Base-by-base conservation (phyloP, 2,888 invertebrate genomes). In the Eilema sororculum region DNA sequence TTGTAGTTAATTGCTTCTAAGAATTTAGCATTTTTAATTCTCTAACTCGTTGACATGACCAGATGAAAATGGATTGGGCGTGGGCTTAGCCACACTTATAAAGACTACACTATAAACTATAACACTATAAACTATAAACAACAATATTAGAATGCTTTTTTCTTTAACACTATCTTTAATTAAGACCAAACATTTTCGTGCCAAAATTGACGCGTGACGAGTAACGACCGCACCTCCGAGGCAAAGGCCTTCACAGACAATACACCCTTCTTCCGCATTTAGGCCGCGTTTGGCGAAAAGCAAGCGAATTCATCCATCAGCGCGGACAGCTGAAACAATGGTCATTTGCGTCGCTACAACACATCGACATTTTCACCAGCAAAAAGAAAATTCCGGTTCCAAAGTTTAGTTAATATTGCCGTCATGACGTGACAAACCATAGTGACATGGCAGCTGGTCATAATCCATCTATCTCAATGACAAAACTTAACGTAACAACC, bases 301-400 rank as follows among this genome's bases (percentile, higher is more conserved):
- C 85, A 85, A 76, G 76, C 82, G 72, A 81, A 84, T 84, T 83
- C 89, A 90, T 91, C 86, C 84, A 87, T 91, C 91, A 91, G 86
- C 82, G 83, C 79, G 79, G 90, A 87, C 91, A 84, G 81, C 78
- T 79, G 79, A 83, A 77, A 91, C 89, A 91, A 90, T 89, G 85
- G 85, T 81, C 84, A 84, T 80, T 83, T 83, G 79, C 69, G 69
- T 80, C 71, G 66, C 68, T 71, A 75, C 73, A 81, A 75, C 76
- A 84, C 70, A 71, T 74, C 70, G 28, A 72, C 68, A 75, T 74
- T 72, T 64, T 62, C 65, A 67, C 41, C 16, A 24, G 1, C n/a
- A 16, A 33, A 22, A 65, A 22, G 57, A 65, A 64, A 57, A 65
- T 33, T 62, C 20, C 33, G 65, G 16, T 33, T 30, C 9, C 22